Conservation (phyloP, 2,888 invertebrate species). For the Nowickia ferox region DNA sequence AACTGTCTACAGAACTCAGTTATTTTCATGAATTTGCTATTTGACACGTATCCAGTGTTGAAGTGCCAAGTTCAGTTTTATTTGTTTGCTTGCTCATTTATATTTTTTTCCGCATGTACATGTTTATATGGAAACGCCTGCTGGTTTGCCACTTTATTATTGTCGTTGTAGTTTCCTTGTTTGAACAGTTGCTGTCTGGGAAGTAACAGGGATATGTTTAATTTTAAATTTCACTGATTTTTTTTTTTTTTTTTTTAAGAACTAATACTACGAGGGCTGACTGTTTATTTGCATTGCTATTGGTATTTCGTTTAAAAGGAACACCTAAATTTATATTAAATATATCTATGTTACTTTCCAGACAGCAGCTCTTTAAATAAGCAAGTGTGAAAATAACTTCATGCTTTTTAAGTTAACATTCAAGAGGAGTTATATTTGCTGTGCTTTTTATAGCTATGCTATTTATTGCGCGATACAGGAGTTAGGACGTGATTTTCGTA, state of each 20-base stretch:
- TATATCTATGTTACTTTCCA: background rate
- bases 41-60: constrained; percentile 39
- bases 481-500: too few relatives aligned
- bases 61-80: constrained; percentile 28
- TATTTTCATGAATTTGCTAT: constrained; percentile 22
- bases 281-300: too few relatives aligned
- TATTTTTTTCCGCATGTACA: background rate
- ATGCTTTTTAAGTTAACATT: too few relatives aligned
- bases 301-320: too few relatives aligned
- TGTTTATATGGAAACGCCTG: background rate
- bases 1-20: constrained; percentile 16
- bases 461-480: too few relatives aligned
- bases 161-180: background rate
- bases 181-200: background rate
- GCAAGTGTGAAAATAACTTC: background rate
- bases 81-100: background rate
- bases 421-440: too few relatives aligned
- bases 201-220: background rate
- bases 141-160: background rate
- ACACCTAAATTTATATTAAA: constrained; percentile 18
- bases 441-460: too few relatives aligned
- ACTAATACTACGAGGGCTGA: too few relatives aligned
- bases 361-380: background rate
- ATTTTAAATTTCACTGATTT: background rate
- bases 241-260: background rate